A percentile compares a stretch with the other conserved stretches of the same genome.
Conservation (phyloP, 1,140 invertebrate genomes). For the Drosophila lini region DNA sequence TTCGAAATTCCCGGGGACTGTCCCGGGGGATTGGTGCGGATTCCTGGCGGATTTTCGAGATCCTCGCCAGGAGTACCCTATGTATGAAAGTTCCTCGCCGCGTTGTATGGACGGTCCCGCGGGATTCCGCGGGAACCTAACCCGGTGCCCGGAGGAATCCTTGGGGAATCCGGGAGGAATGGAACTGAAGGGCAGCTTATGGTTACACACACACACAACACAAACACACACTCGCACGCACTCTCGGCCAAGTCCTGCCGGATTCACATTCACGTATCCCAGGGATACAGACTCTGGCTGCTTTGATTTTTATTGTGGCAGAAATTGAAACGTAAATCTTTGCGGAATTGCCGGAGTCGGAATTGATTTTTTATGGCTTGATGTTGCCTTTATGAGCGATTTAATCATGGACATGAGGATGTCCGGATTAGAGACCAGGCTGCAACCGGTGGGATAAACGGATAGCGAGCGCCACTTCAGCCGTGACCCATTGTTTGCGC, state of each 20-base stretch:
- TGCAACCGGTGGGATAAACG: constrained; percentile 26
- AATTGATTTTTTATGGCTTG: constrained; percentile 49
- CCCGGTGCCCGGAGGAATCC: too few relatives aligned
- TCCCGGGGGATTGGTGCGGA: too few relatives aligned
- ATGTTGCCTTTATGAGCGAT: constrained; percentile 25
- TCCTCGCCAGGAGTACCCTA: too few relatives aligned
- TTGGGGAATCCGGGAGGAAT: too few relatives aligned
- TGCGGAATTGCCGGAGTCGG: constrained; percentile 22
- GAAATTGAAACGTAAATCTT: constrained; percentile 62
- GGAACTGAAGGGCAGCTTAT: too few relatives aligned
- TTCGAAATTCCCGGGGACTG: too few relatives aligned
- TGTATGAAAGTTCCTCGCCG: too few relatives aligned
- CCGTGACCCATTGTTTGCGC: constrained; percentile 14
- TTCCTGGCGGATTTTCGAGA: too few relatives aligned
- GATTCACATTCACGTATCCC: constrained; percentile 6
- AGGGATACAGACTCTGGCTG: constrained; percentile 13
- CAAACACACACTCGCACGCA: constrained; percentile 19
- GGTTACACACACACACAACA: constrained; percentile 30
- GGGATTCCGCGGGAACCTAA: too few relatives aligned
- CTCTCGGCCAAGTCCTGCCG: constrained; percentile 6
- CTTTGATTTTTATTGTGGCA: constrained; percentile 49
- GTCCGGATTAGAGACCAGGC: constrained; percentile 14
- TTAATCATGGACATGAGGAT: constrained; percentile 33
- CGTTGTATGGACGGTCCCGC: too few relatives aligned
- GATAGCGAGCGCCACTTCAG: constrained; percentile 5